Conservation (phyloP, 2,113 vertebrate genomes). For the Mesocricetus auratus region DNA sequence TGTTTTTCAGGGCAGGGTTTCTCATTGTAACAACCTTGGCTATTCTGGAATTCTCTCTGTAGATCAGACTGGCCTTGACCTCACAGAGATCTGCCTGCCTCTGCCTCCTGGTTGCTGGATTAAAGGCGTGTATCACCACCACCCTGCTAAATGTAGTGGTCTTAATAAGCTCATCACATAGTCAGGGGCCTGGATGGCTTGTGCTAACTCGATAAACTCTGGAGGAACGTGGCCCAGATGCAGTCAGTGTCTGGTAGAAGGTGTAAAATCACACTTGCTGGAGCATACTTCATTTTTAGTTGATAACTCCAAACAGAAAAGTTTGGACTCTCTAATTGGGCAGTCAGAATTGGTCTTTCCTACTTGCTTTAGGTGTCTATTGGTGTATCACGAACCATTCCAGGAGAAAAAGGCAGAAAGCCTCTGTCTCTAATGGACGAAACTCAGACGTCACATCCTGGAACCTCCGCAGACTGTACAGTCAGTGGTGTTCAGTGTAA, state of each 20-base stretch:
- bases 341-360: not conserved
- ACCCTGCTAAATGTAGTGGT: not conserved
- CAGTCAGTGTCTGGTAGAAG: not conserved
- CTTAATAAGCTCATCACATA: not conserved
- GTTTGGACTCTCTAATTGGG: not conserved
- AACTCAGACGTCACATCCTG: not conserved
- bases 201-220: not conserved
- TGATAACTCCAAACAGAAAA: not conserved
- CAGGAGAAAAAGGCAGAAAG: not conserved
- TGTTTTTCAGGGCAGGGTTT: not conserved
- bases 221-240: not conserved
- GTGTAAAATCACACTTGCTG: not conserved
- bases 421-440: not conserved
- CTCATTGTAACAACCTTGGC: not conserved
- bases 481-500: fast-evolving
- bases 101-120: not conserved
- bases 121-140: not conserved
- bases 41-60: not conserved
- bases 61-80: not conserved
- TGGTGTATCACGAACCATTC: not conserved
- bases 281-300: not conserved
- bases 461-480: not conserved
- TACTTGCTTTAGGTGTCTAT: not conserved
- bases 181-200: not conserved
- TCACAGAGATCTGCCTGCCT: not conserved